Base-by-base conservation (phyloP, 1,140 invertebrate genomes). In the Megalonaias nervosa region DNA sequence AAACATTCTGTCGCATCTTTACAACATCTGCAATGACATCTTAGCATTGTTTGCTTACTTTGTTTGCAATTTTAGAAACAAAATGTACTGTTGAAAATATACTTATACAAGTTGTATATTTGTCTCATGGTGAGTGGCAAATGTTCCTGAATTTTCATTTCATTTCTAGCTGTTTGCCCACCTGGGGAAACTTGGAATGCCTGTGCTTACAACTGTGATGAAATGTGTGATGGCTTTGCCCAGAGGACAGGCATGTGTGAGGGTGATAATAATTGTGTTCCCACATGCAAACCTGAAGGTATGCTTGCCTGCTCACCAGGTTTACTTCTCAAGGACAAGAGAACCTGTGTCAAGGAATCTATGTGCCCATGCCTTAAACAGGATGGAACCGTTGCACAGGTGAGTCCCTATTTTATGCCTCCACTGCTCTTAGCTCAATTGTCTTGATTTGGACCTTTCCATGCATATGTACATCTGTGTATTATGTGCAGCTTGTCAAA, bases 311-410 rank as follows among this genome's bases (percentile, higher is more conserved):
- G 85, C 67, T 59, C 26, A 2, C 26, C 69, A 13, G 77, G 80
- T 2, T 71, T 84, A 62, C 74, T 73, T 26, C 75, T 83, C 23
- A 75, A 81, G 14, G 75, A 82, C 58, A 67, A 75, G 21, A 19
- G 60, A n/a, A 82, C 76, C 14, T 86, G 85, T 71, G 82, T 86
- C 6, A 75, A 81, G 2, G 71, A 79, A 65, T 80, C 79, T 15
- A 73, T 84, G 74, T 86, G 85, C 57, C 69, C 85, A 60, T 86
- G 85, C 68, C 55, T 81, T 17, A 86, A 82, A 81, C 83, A 74
- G 55, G 82, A 86, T 67, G 81, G 83, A 67, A 81, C 82, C 16
- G 55, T 73, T 60, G 84, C 84, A 17, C 71, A 81, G 83, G 84
- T 84, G 2, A 67, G 79, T 74, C 16, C 11, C 15, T 13, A 15